Conservation (phyloP, 1,140 invertebrate species). For the Nixonia krombeini region DNA sequence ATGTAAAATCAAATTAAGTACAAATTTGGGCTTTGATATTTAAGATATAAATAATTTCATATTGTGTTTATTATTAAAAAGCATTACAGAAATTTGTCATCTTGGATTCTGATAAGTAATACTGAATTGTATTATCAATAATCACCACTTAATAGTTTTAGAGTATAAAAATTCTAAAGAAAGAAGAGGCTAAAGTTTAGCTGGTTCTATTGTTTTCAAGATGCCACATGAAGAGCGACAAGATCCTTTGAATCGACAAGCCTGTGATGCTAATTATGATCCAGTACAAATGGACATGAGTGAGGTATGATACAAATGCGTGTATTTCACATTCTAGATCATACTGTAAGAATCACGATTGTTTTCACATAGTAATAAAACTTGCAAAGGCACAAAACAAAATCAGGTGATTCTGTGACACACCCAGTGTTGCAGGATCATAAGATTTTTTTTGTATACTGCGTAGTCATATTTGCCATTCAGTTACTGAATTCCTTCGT, state of each 20-base stretch:
- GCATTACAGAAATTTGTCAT: too few species aligned
- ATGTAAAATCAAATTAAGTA: too few species aligned
- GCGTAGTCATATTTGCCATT: not conserved
- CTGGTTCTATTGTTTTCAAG: constrained; percentile 55
- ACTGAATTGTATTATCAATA: too few species aligned
- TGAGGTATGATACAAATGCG: constrained; percentile 69
- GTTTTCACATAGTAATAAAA: constrained; percentile 17
- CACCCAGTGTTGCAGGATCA: not conserved
- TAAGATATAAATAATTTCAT: too few species aligned
- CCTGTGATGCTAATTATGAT: constrained; percentile 72
- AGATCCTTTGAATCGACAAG: constrained; percentile 38
- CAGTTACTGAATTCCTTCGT: not conserved
- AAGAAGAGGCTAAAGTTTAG: too few species aligned
- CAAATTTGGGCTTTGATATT: too few species aligned
- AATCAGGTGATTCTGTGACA: too few species aligned
- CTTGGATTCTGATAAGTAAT: too few species aligned
- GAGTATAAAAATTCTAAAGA: too few species aligned
- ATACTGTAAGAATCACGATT: constrained; percentile 23
- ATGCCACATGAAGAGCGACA: constrained; percentile 43
- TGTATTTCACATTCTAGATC: constrained; percentile 19
- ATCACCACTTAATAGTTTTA: too few species aligned
- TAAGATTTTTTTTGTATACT: not conserved
- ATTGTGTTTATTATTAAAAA: too few species aligned
- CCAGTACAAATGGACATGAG: constrained; percentile 75
- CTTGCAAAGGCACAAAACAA: not conserved